Evolutionary conservation across 2,113 vertebrate species (phyloP), one percentile per base, ranked within the genome.

Genomic region (Anoura caudifer): DNA sequence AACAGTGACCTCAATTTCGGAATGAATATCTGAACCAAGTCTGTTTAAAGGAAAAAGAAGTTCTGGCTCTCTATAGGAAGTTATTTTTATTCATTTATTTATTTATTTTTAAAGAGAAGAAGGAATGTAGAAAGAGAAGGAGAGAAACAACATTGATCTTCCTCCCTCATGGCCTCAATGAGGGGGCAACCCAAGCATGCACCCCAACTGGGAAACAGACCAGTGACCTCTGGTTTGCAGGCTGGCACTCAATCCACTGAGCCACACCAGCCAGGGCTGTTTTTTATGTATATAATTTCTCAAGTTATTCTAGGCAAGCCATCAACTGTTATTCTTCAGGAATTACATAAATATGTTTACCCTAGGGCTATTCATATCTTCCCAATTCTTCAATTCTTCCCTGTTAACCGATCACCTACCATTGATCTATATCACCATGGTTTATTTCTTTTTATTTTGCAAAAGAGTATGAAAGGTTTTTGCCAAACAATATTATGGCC

Each of bases 381-480:
- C 50, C n/a, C 52, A 73, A 45, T 28, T 70, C 45, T 92, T 77
- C 52, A 73, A 45, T 28, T 70, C 45, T 92, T 77, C 31, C 61
- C 69, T 85, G 72, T 81, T 86, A 75, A 38, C 43, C 17, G 38
- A 89, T 75, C 85, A 75, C 43, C 92, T 47, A 61, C 17, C 63
- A 70, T 56, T 95, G 92, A 96, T 96, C 90, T 88, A 65, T 67
- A 79, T 24, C 43, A 19, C 20, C 41, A 50, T 19, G 17, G 54
- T 54, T 97, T 96, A 56, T 80, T 95, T 79, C 76, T 88, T 95
- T 96, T 85, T 67, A 86, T 90, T 97, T 73, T 95, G 56, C 86
- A 93, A 87, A 89, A 92, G 47, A 96, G 77, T 91, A 65, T 75
- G 73, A 94, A 97, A 89, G 45, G 33, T n/a, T 95, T 79, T 96